A percentile compares a stretch with the other conserved stretches of the same genome.
phyloP scores from a whole-genome alignment of 1,140 invertebrate genomes.

The Trypoxylus dichotomus region DNA sequence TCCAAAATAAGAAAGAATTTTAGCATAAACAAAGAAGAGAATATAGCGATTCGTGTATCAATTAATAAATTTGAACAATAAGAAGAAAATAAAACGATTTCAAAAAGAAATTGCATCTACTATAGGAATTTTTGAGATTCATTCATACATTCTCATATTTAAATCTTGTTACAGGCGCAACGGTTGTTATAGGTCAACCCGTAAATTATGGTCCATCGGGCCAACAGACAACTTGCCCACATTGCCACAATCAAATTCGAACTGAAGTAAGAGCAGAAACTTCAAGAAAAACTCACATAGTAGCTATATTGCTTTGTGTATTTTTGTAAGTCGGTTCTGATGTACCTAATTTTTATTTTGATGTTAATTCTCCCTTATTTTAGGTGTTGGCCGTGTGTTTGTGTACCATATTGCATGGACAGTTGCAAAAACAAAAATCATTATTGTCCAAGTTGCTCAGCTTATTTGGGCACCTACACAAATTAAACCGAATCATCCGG shows the following conservation, averaged over 20 bases:
- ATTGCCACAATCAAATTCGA: neutral
- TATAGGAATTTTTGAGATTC: too few relatives aligned
- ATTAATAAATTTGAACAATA: too few relatives aligned
- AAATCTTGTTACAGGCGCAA: conserved; percentile 16
- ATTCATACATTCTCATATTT: too few relatives aligned
- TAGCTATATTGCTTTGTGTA: conserved; percentile 15
- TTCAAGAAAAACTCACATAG: conserved; percentile 11
- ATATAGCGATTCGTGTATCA: too few relatives aligned
- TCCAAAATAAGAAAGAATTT: too few relatives aligned
- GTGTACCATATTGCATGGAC: conserved; percentile 23
- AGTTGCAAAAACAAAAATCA: conserved; percentile 20
- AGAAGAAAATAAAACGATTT: too few relatives aligned
- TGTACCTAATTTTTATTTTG: neutral
- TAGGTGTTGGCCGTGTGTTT: conserved; percentile 16
- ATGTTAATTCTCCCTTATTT: neutral
- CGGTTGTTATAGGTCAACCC: neutral
- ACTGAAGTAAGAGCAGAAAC: neutral
- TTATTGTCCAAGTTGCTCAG: neutral
- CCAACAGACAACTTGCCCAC: neutral
- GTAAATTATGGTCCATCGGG: conserved; percentile 5
- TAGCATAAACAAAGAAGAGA: too few relatives aligned
- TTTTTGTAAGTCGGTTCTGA: conserved; percentile 13
- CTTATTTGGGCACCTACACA: conserved; percentile 8
- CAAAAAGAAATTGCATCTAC: too few relatives aligned
- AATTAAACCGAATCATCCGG: neutral